Evolutionary conservation across 2,888 invertebrate genomes (phyloP).

Genomic region (Norana najaformis): DNA sequence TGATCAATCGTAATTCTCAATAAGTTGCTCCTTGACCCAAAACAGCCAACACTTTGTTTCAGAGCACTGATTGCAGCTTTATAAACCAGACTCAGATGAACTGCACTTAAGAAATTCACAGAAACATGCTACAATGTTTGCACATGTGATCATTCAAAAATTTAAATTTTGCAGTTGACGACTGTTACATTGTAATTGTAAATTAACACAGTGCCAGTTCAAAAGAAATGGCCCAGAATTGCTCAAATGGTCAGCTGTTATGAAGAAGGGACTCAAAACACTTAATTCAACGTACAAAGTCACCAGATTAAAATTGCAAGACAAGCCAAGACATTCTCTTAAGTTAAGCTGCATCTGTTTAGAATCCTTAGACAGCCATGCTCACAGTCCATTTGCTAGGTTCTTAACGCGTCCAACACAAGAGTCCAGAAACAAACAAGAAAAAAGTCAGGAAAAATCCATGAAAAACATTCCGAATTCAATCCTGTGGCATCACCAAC

Average conservation of each 20-base stretch:
- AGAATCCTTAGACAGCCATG: no score
- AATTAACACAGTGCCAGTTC: no score
- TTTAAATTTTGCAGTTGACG: background rate
- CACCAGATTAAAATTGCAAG: background rate
- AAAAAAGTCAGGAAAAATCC: background rate
- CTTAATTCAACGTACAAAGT: background rate
- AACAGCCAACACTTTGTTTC: slow-evolving; percentile 1
- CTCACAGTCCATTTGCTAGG: no score
- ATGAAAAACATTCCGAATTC: background rate
- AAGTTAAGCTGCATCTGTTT: no score
- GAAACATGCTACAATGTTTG: background rate
- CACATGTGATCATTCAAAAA: no score
- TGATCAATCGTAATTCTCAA: background rate
- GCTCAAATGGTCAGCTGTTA: background rate
- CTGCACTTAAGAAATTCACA: background rate
- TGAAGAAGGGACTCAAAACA: background rate
- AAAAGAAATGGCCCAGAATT: no score
- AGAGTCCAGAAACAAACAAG: no score
- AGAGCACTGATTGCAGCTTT: background rate
- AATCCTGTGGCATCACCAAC: background rate
- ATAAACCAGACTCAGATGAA: background rate
- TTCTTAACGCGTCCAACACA: no score
- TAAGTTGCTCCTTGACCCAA: background rate
- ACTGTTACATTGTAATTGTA: no score
- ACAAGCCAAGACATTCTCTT: no score